Evolutionary conservation across 2,113 vertebrate genomes (phyloP).

Genomic region (Trichomycterus rosablanca): DNA sequence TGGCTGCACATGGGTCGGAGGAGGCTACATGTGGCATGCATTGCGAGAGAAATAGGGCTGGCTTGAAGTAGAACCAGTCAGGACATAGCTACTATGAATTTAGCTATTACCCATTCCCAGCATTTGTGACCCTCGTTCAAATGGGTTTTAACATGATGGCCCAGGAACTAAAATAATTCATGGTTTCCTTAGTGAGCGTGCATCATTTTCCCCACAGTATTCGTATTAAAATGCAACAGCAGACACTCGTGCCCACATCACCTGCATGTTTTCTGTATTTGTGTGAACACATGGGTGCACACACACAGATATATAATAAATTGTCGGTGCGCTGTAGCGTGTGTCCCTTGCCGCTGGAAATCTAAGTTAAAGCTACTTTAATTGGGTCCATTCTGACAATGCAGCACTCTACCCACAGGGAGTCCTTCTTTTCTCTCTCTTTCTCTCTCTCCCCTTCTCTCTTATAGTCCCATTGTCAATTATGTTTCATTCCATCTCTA

Average conservation of each 20-base stretch:
- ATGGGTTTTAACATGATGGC: too few relatives aligned
- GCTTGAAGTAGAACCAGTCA: too few relatives aligned
- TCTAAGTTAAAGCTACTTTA: conserved; percentile 69
- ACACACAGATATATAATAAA: conserved; percentile 29
- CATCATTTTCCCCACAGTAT: too few relatives aligned
- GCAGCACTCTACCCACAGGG: conserved; percentile 52
- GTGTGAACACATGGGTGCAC: background rate
- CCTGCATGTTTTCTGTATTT: too few relatives aligned
- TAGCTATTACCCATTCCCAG: too few relatives aligned
- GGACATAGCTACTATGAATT: too few relatives aligned
- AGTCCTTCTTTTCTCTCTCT: conserved; percentile 32
- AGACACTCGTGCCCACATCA: conserved; percentile 24
- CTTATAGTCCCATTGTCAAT: conserved; percentile 8
- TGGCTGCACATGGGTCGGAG: too few relatives aligned
- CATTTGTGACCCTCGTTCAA: too few relatives aligned
- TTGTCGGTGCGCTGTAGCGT: conserved; percentile 39
- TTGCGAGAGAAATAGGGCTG: too few relatives aligned
- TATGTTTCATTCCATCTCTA: conserved; percentile 11
- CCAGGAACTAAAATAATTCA: too few relatives aligned
- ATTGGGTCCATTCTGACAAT: conserved; percentile 69
- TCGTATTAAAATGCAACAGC: background rate
- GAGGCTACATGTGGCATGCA: too few relatives aligned
- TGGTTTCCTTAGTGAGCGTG: too few relatives aligned
- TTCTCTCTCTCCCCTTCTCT: conserved; percentile 38
- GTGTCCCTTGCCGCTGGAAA: conserved; percentile 55